A percentile compares a stretch with the other conserved stretches of the same genome.
Conservation (phyloP, 1,140 invertebrate genomes). For the Drosophila equinoxialis region DNA sequence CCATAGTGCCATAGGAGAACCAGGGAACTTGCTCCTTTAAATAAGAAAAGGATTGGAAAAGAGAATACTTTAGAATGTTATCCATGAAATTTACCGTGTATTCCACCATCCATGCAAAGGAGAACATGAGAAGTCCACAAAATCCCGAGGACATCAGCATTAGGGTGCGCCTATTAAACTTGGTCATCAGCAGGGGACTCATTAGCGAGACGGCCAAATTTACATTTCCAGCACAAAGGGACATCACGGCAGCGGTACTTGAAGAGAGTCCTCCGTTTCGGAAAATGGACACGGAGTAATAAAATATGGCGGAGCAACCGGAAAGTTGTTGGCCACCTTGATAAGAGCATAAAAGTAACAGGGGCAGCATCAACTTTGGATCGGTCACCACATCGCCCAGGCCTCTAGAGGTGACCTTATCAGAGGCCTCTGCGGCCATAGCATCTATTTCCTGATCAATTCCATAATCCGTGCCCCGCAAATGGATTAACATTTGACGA, state of each 20-base stretch:
- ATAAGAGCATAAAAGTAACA: constrained; percentile 88
- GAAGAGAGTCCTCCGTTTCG: constrained; percentile 84
- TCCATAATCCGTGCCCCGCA: constrained; percentile 60
- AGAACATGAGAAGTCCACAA: constrained; percentile 84
- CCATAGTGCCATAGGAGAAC: constrained; percentile 86
- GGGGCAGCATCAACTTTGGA: constrained; percentile 83
- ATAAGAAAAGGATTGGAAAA: background rate
- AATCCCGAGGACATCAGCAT: constrained; percentile 84
- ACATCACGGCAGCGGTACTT: constrained; percentile 85
- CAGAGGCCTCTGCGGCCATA: constrained; percentile 62
- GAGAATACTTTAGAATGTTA: background rate
- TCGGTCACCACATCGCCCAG: constrained; percentile 41
- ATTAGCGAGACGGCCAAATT: constrained; percentile 88
- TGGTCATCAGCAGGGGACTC: constrained; percentile 85
- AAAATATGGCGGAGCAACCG: constrained; percentile 93
- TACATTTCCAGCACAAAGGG: constrained; percentile 86
- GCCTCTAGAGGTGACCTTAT: constrained; percentile 83
- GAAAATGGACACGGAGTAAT: constrained; percentile 89
- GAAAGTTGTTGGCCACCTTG: constrained; percentile 92
- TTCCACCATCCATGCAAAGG: constrained; percentile 84
- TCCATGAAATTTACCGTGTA: constrained; percentile 83
- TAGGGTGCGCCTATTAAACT: constrained; percentile 84
- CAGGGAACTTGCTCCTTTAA: constrained; percentile 84
- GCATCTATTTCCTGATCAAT: constrained; percentile 83
- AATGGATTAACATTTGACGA: constrained; percentile 71